phyloP scores from a whole-genome alignment of 2,797 vertebrate species.

The Oreochromis mossambicus region DNA sequence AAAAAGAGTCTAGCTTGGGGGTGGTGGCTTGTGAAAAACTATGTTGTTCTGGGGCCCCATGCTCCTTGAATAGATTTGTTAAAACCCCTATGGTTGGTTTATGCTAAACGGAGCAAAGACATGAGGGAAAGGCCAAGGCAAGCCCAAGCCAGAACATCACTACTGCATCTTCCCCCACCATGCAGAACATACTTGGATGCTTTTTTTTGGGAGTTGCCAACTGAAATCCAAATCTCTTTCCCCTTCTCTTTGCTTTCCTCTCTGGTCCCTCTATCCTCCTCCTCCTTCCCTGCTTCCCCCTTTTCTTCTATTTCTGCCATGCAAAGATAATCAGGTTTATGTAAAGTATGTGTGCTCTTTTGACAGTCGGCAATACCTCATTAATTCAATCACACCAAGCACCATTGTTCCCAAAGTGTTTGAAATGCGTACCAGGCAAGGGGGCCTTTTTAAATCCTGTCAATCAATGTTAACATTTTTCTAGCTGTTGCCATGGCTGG shows the following conservation, averaged over 20 bases:
- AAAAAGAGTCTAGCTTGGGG: slow-evolving; percentile 76
- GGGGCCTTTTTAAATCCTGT: slow-evolving; percentile 97
- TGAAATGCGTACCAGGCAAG: slow-evolving; percentile 97
- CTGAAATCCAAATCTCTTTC: slow-evolving; percentile 79
- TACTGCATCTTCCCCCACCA: slow-evolving; percentile 64
- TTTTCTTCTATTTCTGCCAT: slow-evolving; percentile 91
- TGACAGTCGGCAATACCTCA: slow-evolving; percentile 98
- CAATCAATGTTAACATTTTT: slow-evolving; percentile 99
- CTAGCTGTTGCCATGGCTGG: slow-evolving; percentile 95
- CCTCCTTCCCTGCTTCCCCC: slow-evolving; percentile 70
- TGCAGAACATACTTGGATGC: slow-evolving; percentile 81
- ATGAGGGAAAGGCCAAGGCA: slow-evolving; percentile 78
- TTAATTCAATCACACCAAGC: slow-evolving; percentile 99
- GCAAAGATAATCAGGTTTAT: slow-evolving; percentile 99
- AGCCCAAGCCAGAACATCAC: slow-evolving; percentile 81
- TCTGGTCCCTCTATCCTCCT: slow-evolving; percentile 59
- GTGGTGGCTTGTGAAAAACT: slow-evolving; percentile 82
- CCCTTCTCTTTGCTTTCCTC: slow-evolving; percentile 44
- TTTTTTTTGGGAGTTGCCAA: slow-evolving; percentile 75
- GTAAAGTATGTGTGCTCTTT: slow-evolving; percentile 99
- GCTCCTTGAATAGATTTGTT: slow-evolving; percentile 93
- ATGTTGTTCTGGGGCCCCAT: slow-evolving; percentile 80
- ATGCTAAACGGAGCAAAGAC: slow-evolving; percentile 84
- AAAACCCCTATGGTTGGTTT: slow-evolving; percentile 88
- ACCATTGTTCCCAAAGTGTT: slow-evolving; percentile 98